Evolutionary conservation across 2,113 vertebrate species (phyloP), one percentile per base, ranked within the genome.

Genomic region (Labeo rohita): DNA sequence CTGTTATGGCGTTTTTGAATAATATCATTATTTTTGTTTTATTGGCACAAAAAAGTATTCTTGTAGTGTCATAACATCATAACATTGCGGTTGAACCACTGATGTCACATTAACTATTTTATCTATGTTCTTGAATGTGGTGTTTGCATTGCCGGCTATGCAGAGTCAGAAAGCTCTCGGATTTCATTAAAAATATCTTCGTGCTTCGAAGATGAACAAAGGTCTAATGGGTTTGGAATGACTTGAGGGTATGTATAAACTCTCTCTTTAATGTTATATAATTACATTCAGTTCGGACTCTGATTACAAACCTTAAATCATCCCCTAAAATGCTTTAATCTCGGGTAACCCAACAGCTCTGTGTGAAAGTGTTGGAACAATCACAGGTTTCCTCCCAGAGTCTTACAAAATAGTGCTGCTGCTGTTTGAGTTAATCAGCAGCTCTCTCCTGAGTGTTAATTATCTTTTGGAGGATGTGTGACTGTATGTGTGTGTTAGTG

Each of bases 391-490:
- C 11, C 9, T 6, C 21, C 9, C 65, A 2, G 5, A n/a, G 10
- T 73, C 13, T 36, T 21, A 18, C 36, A 70, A 43, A 70, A 36
- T 6, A 16, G 3, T 36, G 66, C 21, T 28, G 54, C 66, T 83
- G 21, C 36, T 68, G 45, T 83, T 65, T 81, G 39, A 68, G 72
- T 52, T 84, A 66, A 87, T 84, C 76, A 84, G 56, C 61, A n/a
- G 36, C 28, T 80, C 13, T 85, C 65, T 78, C 73, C 72, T 11
- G 72, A 63, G 87, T 68, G 83, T 83, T 85, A 83, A 88, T 83
- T 85, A 83, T 83, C 47, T 76, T 47, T 59, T 21, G 28, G 61
- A 65, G 70, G 13, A 36, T 47, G 72, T 80, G 47, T 77, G 23
- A 52, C 21, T 75, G 76, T 65, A 23, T 45, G 50, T 39, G 50